Evolutionary conservation across 2,113 vertebrate genomes (phyloP).

Genomic region (Manacus vitellinus): DNA sequence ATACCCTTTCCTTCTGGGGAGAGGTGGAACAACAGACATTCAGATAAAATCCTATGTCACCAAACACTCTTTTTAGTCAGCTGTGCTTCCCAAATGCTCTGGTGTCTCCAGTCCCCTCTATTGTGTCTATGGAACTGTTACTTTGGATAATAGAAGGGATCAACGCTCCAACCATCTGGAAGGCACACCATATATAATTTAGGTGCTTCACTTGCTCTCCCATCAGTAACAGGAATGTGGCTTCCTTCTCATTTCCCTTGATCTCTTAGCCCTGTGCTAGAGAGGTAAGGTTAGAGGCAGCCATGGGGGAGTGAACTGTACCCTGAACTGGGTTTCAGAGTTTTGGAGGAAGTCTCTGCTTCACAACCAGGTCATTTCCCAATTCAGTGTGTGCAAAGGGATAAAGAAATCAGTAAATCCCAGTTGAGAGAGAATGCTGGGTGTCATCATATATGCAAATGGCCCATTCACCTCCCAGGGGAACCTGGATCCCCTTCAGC

Average conservation of each 20-base stretch:
- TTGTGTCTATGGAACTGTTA: not conserved
- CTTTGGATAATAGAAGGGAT: conserved; percentile 8
- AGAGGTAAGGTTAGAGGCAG: not conserved
- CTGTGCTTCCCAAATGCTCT: not conserved
- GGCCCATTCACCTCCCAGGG: not conserved
- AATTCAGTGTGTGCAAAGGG: not conserved
- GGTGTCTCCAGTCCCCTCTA: not conserved
- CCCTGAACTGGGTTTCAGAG: not conserved
- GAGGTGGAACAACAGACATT: not conserved
- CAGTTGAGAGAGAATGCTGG: not conserved
- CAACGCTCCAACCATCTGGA: not conserved
- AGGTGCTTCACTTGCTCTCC: not conserved
- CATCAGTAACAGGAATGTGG: not conserved
- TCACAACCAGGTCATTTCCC: not conserved
- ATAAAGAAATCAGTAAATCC: not conserved
- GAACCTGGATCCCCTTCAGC: not conserved
- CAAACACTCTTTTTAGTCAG: not conserved
- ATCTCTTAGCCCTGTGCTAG: not conserved
- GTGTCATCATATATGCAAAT: not conserved
- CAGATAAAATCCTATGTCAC: not conserved
- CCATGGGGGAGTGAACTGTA: not conserved
- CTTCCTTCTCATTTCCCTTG: not conserved
- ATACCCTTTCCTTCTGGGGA: not conserved
- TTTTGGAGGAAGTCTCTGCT: not conserved
- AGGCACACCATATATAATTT: not conserved